A percentile compares a stretch with the other conserved stretches of the same genome.
Conservation (phyloP, 2,888 invertebrate species). For the Synanthedon formicaeformis region DNA sequence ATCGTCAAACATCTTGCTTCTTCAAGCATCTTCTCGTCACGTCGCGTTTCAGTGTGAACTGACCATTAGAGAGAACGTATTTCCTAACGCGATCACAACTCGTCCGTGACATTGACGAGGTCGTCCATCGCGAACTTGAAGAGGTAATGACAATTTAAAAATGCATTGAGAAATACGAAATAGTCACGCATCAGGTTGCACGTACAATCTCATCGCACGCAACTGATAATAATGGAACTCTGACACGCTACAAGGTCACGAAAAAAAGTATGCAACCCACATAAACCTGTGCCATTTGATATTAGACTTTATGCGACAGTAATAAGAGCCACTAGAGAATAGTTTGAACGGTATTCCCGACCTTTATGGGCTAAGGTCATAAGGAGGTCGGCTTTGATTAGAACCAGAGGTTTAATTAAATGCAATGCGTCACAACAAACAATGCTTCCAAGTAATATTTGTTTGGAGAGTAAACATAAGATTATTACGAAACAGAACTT, state of each 20-base stretch:
- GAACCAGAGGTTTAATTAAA: constrained; percentile 19
- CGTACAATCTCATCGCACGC: constrained; percentile 13
- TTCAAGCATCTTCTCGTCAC: no score
- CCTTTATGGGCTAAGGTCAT: constrained; percentile 34
- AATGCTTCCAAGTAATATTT: no score
- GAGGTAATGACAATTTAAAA: constrained; percentile 17
- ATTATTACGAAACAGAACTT: no score
- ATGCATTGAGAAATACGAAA: constrained; percentile 1
- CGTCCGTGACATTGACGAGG: constrained; percentile 50
- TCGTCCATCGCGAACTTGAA: constrained; percentile 7
- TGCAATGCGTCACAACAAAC: not conserved
- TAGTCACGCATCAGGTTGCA: constrained; percentile 6
- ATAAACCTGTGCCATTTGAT: constrained; percentile 1
- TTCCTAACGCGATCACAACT: not conserved
- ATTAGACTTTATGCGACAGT: constrained; percentile 2
- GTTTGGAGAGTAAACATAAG: no score
- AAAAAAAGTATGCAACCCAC: constrained; percentile 1
- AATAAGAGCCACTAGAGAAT: constrained; percentile 1
- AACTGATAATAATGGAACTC: constrained; percentile 17
- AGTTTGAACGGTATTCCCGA: constrained; percentile 11
- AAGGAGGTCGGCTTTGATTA: constrained; percentile 31
- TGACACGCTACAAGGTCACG: constrained; percentile 15
- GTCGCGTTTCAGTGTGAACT: no score
- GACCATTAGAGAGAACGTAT: no score
- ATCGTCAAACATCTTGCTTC: no score